Evolutionary conservation across 2,797 vertebrate genomes (phyloP), one percentile per base, ranked within the genome.

Genomic region (Ptychadena robeensis): DNA sequence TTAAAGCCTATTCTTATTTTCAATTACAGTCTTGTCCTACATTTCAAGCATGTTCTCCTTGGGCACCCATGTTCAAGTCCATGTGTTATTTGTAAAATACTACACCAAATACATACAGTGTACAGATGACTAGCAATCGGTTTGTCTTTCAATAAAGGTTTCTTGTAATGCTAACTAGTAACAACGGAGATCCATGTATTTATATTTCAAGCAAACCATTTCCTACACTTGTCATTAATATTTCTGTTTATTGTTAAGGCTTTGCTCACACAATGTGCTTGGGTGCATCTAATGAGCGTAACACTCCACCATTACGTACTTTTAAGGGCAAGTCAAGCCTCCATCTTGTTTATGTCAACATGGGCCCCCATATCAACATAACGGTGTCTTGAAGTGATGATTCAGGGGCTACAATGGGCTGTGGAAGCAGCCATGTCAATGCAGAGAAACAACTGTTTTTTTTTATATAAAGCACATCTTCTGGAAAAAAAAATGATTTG

Each of bases 1-100:
- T 84, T 84, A 75, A 80, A 80, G 63, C 77, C 77, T 69, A 74
- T 69, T 73, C 75, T 83, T 73, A 72, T 73, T 73, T 79, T 73
- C 82, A 79, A 72, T 59, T 73, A 72, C 37, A 66, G 38, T 79
- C 81, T 63, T 83, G 82, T 79, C 74, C 82, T 79, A 79, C 75
- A 72, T 79, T 72, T 79, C 68, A 82, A 35, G 73, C 59, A 71
- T 77, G 34, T 77, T 77, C 64, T 75, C 67, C 37, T 44, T 63
- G 35, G 73, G 25, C 32, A 22, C 66, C 57, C 66, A 48, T 77
- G 37, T 76, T 71, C 44, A 63, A 15, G 25, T 34, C 30, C 44
- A 15, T 30, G 32, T 57, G 18, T 72, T 59, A 35, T 35, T 31
- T 14, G 63, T 30, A 15, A 48, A 73, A 74, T 30, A 67, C 25